Evolutionary conservation across 2,797 vertebrate species (phyloP).

Genomic region (Sylvilagus floridanus): DNA sequence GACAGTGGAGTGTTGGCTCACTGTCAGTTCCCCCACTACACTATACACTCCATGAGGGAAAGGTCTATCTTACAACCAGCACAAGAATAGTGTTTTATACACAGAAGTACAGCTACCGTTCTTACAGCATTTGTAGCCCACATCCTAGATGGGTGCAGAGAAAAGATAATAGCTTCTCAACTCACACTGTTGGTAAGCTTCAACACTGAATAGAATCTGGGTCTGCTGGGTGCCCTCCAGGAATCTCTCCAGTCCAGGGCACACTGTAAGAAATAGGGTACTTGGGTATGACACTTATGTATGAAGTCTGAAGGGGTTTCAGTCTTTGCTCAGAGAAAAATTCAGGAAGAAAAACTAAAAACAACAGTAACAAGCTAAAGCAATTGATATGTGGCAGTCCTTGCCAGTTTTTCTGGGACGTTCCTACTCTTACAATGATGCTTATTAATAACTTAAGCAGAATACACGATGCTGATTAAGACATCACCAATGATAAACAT

Average conservation of each 20-base stretch:
- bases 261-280: background rate
- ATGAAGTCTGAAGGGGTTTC: background rate
- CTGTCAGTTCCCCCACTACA: background rate
- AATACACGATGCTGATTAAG: background rate
- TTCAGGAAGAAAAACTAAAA: constrained; percentile 6
- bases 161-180: background rate
- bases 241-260: background rate
- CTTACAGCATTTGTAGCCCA: background rate
- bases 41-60: background rate
- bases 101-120: background rate
- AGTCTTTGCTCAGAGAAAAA: constrained; percentile 18
- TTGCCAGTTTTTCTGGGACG: background rate
- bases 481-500: background rate
- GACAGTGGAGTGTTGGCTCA: background rate
- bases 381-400: background rate
- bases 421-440: background rate
- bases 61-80: background rate
- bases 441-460: background rate
- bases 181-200: background rate
- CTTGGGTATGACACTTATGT: background rate
- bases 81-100: background rate
- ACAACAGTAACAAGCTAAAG: background rate
- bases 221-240: background rate
- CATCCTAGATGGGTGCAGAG: background rate
- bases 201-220: background rate